Evolutionary conservation across 2,113 vertebrate species (phyloP).

Genomic region (Urocitellus parryii): DNA sequence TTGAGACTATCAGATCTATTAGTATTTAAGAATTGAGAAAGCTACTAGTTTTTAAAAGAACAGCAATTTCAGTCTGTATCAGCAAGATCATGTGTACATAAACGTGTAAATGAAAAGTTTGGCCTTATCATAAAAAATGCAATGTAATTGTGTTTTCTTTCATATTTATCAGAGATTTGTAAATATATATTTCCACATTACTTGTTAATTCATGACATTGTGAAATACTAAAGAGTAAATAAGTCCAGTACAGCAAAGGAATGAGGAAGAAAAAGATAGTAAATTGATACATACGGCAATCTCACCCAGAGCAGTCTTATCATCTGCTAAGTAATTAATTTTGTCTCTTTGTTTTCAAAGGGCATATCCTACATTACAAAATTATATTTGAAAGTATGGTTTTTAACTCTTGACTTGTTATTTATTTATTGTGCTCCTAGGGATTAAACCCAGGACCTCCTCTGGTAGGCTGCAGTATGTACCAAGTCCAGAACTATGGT

Average conservation of each 20-base stretch:
- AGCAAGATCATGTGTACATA: neutral
- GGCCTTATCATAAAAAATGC: neutral
- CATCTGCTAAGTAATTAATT: neutral
- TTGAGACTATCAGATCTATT: conserved; percentile 11
- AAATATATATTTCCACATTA: neutral
- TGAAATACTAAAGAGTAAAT: neutral
- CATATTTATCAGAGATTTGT: neutral
- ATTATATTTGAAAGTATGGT: neutral
- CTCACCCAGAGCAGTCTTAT: neutral
- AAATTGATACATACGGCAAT: neutral
- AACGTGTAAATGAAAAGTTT: neutral
- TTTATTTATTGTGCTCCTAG: too few species aligned
- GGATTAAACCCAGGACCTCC: too few species aligned
- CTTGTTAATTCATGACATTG: neutral
- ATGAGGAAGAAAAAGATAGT: neutral
- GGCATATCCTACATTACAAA: neutral
- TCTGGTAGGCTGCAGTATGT: too few species aligned
- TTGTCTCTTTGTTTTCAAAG: neutral
- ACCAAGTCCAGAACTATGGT: too few species aligned
- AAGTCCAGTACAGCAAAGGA: neutral
- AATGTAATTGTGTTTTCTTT: neutral
- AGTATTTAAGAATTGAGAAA: conserved; percentile 27
- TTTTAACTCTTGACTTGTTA: neutral
- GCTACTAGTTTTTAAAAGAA: conserved; percentile 23
- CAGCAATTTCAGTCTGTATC: neutral